Conservation (phyloP, 2,797 vertebrate species). For the Smutsia temminckii region DNA sequence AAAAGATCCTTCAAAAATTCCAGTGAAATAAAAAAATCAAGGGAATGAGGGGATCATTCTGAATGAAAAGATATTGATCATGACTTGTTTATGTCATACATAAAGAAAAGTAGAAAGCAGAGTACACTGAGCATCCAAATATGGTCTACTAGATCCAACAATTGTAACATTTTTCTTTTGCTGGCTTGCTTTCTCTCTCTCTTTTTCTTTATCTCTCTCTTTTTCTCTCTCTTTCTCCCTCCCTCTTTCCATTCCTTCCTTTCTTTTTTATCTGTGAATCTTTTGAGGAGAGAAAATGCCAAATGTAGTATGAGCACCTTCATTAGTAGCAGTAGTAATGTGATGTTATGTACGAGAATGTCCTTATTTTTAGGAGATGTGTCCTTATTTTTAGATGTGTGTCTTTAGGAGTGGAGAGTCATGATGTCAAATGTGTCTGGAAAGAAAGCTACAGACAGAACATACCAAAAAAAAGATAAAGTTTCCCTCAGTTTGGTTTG, state of each 20-base stretch:
- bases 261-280: not conserved
- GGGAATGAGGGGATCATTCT: not conserved
- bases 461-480: not conserved
- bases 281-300: not conserved
- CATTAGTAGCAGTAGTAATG: not conserved
- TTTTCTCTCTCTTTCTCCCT: not conserved
- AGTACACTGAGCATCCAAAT: not conserved
- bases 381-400: not conserved
- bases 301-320: not conserved
- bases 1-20: not conserved
- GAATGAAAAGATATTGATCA: not conserved
- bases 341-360: rapidly evolving
- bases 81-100: not conserved
- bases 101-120: not conserved
- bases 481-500: not conserved
- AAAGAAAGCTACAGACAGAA: not conserved
- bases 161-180: not conserved
- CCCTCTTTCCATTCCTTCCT: not conserved
- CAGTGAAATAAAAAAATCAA: not conserved
- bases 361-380: not conserved
- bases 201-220: rapidly evolving
- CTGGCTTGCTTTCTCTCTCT: not conserved
- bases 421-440: not conserved
- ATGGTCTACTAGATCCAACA: not conserved
- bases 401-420: not conserved